Evolutionary conservation across 2,113 vertebrate genomes (phyloP).

Genomic region (Donacobius atricapilla): DNA sequence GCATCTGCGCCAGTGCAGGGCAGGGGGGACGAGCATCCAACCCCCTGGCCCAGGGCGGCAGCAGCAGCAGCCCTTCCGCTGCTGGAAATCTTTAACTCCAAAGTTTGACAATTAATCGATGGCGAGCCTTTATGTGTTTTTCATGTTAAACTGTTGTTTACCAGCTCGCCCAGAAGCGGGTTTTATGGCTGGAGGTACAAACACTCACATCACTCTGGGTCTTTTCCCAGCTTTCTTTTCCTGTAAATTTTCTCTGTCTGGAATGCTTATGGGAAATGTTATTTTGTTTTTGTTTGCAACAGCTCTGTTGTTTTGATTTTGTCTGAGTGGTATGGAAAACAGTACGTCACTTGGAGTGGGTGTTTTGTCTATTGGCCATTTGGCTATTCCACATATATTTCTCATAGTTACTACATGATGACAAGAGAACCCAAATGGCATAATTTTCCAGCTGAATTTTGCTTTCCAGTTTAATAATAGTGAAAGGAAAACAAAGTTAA

Average conservation of each 20-base stretch:
- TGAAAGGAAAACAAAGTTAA: constrained; percentile 78
- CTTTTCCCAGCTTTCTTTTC: constrained; percentile 77
- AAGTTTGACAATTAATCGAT: constrained; percentile 40
- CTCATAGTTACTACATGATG: constrained; percentile 82
- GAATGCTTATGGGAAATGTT: constrained; percentile 85
- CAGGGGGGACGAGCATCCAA: background rate
- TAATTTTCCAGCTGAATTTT: constrained; percentile 78
- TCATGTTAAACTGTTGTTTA: constrained; percentile 35
- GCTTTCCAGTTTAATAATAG: constrained; percentile 78
- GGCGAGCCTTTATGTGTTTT: constrained; percentile 44
- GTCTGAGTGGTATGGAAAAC: constrained; percentile 86
- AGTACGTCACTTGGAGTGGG: constrained; percentile 83
- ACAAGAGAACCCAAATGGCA: constrained; percentile 79
- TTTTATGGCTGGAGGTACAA: constrained; percentile 59
- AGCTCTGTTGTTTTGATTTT: constrained; percentile 86
- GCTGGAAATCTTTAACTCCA: constrained; percentile 26
- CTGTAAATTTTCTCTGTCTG: constrained; percentile 81
- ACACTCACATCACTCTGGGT: constrained; percentile 64
- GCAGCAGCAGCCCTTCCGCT: background rate
- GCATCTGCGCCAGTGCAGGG: background rate
- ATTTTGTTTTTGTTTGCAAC: constrained; percentile 87
- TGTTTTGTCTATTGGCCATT: constrained; percentile 85
- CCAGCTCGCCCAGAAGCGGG: background rate
- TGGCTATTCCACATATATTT: constrained; percentile 81
- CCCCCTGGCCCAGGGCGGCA: background rate